Evolutionary conservation across 2,113 vertebrate genomes (phyloP).

Genomic region (Scopus umbretta): DNA sequence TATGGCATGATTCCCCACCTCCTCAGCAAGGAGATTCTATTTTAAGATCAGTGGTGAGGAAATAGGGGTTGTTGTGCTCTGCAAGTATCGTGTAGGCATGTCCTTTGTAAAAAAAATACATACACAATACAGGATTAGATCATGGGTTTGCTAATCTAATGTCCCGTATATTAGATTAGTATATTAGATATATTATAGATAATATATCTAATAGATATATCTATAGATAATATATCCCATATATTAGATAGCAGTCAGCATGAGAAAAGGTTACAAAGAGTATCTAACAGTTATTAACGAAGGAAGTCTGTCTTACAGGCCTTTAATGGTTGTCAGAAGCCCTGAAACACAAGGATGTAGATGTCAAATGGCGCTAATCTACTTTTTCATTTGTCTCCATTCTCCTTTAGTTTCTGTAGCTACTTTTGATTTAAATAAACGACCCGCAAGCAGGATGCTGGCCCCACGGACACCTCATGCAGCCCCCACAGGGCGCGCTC

Average conservation of each 20-base stretch:
- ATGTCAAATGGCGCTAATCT: neutral
- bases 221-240: no score
- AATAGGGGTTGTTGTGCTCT: neutral
- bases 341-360: neutral
- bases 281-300: neutral
- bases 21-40: neutral
- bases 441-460: neutral
- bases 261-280: neutral
- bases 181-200: no score
- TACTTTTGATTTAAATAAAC: neutral
- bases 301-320: neutral
- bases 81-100: neutral
- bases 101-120: neutral
- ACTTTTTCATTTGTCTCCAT: neutral
- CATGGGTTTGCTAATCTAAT: neutral
- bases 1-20: neutral
- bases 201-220: no score
- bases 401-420: neutral
- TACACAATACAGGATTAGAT: neutral
- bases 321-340: neutral
- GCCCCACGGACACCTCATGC: neutral
- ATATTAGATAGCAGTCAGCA: neutral
- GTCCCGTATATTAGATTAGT: neutral
- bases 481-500: neutral
- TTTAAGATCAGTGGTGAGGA: neutral